Evolutionary conservation across 2,113 vertebrate species (phyloP), one percentile per base, ranked within the genome.

Genomic region (Melanostigma gelatinosum): DNA sequence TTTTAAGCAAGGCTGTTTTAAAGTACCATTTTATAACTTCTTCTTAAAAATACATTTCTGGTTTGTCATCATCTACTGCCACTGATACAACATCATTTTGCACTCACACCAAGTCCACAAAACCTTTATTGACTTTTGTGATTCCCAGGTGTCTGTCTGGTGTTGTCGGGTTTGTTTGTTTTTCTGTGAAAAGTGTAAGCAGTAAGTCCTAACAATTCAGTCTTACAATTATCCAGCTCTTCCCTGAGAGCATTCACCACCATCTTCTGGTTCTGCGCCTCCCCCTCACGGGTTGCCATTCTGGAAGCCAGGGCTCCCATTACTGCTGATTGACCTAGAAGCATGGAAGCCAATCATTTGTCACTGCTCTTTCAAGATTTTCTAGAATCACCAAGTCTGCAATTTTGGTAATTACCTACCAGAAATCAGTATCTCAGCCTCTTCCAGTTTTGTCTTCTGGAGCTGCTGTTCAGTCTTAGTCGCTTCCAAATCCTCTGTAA

Each of bases 341-440:
- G 13, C 61, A 81, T 65, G 48, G 80, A 74, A 80, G 60, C 20
- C 65, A 78, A 32, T 65, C 3, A 70, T 81, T 65, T 75, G 67
- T 72, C 32, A 32, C 64, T 58, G 55, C 44, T 60, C 27, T 85
- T 75, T 65, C 16, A 70, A 24, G 50, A 65, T 71, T 74, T 70
- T 70, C 40, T 66, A 57, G 72, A 69, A 75, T 75, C 29, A 75
- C 29, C 8, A 46, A 50, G 8, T 77, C 65, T 75, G 52, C 68
- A 20, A 71, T 85, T 77, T 78, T 55, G 42, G 34, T 83, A 77
- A 64, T 80, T 75, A 62, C 50, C 22, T 62, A 57, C 63, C 40
- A 66, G 42, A 76, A 78, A 80, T 69, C 22, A 54, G 77, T 75
- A 27, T 75, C 69, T 76, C 46, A 27, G 38, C 60, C 42, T 77